A percentile compares a stretch with the other conserved stretches of the same genome.
Evolutionary conservation across 1,140 invertebrate genomes (phyloP).

Genomic region (Drosophila kikkawai): DNA sequence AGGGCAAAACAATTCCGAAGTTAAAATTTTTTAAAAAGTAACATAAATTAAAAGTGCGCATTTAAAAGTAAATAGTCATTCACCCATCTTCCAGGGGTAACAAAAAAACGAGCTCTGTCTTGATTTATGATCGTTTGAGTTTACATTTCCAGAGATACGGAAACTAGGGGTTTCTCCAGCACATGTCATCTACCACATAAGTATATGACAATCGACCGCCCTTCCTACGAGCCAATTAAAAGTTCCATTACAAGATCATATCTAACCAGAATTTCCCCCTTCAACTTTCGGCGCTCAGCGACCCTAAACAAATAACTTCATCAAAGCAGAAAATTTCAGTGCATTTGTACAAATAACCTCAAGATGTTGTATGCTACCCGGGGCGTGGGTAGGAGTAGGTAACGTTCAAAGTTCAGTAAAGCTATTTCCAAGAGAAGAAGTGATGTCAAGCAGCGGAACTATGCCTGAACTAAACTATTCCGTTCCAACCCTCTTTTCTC

Average conservation of each 20-base stretch:
- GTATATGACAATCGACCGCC: slow-evolving; percentile 13
- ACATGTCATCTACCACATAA: slow-evolving; percentile 14
- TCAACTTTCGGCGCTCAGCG: slow-evolving; percentile 40
- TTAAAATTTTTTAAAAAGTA: not conserved
- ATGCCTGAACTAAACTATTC: slow-evolving; percentile 63
- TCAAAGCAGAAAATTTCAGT: slow-evolving; percentile 59
- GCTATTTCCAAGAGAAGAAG: slow-evolving; percentile 26
- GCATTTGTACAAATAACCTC: slow-evolving; percentile 55
- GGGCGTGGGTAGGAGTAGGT: slow-evolving; percentile 18
- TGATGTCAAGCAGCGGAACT: slow-evolving; percentile 66
- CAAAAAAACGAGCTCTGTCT: not conserved
- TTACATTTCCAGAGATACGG: not conserved
- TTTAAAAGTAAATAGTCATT: not conserved
- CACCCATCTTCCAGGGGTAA: not conserved
- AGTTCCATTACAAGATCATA: slow-evolving; percentile 54
- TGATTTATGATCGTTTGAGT: slow-evolving; percentile 15
- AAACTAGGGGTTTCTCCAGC: not conserved
- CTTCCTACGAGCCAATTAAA: slow-evolving; percentile 51
- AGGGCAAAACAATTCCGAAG: not conserved
- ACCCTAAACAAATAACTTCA: slow-evolving; percentile 73
- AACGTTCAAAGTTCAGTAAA: slow-evolving; percentile 53
- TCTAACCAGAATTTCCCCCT: slow-evolving; percentile 20
- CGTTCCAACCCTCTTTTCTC: slow-evolving; percentile 20
- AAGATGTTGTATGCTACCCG: slow-evolving; percentile 31
- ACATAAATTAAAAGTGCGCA: not conserved